These are phyloP conservation scores for Urosaurus nigricauda DNA, from an alignment of 2,797 vertebrate genomes.

Conservation along the genomic window DNA sequence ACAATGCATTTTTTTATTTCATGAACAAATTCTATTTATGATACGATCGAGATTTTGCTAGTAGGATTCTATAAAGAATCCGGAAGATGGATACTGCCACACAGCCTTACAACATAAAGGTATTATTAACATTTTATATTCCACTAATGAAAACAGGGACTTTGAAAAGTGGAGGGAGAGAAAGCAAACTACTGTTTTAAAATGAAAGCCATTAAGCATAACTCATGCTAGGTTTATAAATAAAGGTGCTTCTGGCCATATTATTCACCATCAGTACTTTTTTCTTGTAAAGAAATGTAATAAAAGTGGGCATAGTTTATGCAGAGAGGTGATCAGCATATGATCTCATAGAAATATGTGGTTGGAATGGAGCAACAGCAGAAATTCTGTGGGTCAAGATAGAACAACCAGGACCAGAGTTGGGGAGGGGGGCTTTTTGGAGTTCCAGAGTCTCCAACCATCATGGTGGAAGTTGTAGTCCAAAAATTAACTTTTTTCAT, in stretches of 20 bases:
- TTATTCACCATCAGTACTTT: conserved; percentile 50
- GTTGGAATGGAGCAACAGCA: neutral
- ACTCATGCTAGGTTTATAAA: conserved; percentile 64
- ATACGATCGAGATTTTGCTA: conserved; percentile 65
- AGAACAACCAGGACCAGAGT: neutral
- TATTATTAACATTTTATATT: conserved; percentile 66
- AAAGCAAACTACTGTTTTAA: conserved; percentile 66
- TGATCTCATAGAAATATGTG: neutral
- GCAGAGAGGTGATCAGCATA: neutral
- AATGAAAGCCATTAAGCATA: conserved; percentile 69
- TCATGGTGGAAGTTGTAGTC: neutral
- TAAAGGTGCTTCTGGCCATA: conserved; percentile 55
- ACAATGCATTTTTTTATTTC: conserved; percentile 81
- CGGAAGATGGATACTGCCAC: conserved; percentile 53
- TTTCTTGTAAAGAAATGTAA: neutral
- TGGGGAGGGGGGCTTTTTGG: neutral
- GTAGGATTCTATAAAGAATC: conserved; percentile 64
- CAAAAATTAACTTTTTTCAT: neutral
- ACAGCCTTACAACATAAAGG: conserved; percentile 59
- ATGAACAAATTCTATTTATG: conserved; percentile 77
- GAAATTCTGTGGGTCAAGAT: neutral
- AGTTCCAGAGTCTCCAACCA: neutral
- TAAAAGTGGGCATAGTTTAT: conserved; percentile 1
- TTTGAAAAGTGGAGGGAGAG: conserved; percentile 30
- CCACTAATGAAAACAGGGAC: conserved; percentile 72